phyloP scores from a whole-genome alignment of 92 coral and sea anemone species.

The Zoanthus solanderi region DNA sequence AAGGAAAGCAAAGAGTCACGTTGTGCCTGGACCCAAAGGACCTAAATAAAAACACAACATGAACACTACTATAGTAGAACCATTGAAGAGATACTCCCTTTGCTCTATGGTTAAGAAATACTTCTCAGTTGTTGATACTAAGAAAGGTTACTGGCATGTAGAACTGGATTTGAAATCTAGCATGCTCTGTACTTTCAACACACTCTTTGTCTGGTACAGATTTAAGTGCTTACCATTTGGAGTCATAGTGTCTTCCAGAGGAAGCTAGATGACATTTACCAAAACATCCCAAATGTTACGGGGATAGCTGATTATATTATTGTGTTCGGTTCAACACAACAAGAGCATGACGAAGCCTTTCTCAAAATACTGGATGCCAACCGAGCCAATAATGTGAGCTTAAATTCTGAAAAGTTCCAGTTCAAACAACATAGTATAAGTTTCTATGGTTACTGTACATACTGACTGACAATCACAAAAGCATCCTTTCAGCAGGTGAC shows the following conservation, averaged over 20 bases:
- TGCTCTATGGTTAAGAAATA: constrained; percentile 56
- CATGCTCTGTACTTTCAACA: constrained; percentile 74
- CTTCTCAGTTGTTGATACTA: constrained; percentile 63
- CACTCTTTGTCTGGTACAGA: constrained; percentile 36
- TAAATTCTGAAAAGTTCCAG: constrained; percentile 71
- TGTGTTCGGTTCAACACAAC: constrained; percentile 62
- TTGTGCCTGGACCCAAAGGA: constrained; percentile 77
- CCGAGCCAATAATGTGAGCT: constrained; percentile 64
- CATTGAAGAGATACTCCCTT: constrained; percentile 68
- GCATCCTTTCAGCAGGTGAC: constrained; percentile 67
- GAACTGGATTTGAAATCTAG: constrained; percentile 67
- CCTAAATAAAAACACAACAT: constrained; percentile 64
- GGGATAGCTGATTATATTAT: constrained; percentile 53
- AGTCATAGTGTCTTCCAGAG: constrained; percentile 68
- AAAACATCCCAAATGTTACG: constrained; percentile 57
- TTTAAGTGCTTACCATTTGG: constrained; percentile 75
- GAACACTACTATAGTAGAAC: constrained; percentile 73
- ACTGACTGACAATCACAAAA: constrained; percentile 53
- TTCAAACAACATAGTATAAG: constrained; percentile 63
- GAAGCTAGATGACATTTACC: constrained; percentile 66
- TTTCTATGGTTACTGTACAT: constrained; percentile 68
- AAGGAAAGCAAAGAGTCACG: constrained; percentile 61
- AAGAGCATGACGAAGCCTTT: constrained; percentile 76
- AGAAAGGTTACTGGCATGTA: constrained; percentile 77
- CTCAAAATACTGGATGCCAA: constrained; percentile 55